Conservation (phyloP, 2,113 vertebrate genomes). For the Urocitellus parryii region DNA sequence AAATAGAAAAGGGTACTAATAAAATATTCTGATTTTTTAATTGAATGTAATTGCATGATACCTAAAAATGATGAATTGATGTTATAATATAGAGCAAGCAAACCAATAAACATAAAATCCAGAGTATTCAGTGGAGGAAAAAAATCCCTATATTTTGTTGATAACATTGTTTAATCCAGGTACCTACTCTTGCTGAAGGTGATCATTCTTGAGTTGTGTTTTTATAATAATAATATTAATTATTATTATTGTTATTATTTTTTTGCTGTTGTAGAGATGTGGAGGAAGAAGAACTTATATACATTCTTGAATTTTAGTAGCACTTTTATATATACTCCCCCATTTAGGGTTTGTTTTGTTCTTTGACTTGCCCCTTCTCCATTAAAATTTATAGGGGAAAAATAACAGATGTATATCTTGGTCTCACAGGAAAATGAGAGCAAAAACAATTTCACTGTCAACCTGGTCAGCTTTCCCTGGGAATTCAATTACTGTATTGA, state of each 20-base stretch:
- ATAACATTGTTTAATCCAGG: not conserved
- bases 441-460: not conserved
- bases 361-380: not conserved
- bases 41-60: not conserved
- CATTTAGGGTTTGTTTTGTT: not conserved
- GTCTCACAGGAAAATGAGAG: not conserved
- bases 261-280: not conserved
- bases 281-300: not conserved
- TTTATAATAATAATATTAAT: not conserved
- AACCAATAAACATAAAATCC: not conserved
- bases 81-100: not conserved
- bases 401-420: not conserved
- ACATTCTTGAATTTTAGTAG: not conserved
- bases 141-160: not conserved
- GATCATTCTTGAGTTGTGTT: not conserved
- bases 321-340: not conserved
- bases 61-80: not conserved
- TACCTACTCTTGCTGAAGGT: not conserved
- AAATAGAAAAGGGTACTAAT: not conserved
- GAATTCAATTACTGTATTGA: not conserved
- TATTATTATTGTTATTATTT: not conserved
- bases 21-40: not conserved
- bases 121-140: not conserved
- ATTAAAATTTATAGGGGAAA: not conserved
- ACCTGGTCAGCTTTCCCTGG: not conserved